phyloP scores from a whole-genome alignment of 2,888 invertebrate species.

The Achlya flavicornis region DNA sequence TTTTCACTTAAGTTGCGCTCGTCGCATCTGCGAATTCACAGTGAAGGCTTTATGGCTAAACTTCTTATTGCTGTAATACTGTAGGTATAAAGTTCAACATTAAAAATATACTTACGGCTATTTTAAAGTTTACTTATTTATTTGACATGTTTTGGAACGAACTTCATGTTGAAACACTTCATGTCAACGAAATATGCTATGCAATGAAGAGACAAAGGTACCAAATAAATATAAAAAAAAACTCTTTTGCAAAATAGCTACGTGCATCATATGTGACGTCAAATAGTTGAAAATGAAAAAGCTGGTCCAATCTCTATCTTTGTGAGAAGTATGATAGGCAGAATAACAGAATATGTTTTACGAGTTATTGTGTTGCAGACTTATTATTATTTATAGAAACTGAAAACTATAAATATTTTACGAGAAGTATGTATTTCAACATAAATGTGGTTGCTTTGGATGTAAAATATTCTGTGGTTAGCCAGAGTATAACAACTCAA shows the following conservation, averaged over 20 bases:
- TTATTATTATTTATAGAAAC: conserved; percentile 24
- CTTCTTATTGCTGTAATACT: conserved; percentile 30
- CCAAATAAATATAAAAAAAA: too few species aligned
- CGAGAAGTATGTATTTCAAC: conserved; percentile 32
- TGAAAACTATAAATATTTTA: conserved; percentile 42
- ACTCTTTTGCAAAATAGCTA: too few species aligned
- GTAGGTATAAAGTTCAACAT: conserved; percentile 8
- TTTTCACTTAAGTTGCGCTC: conserved; percentile 65
- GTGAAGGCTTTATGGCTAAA: conserved; percentile 59
- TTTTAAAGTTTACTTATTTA: conserved; percentile 10
- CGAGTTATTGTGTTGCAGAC: conserved; percentile 7
- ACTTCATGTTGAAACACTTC: too few species aligned
- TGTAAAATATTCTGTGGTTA: conserved; percentile 54
- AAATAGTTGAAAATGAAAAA: neutral
- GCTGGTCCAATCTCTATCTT: neutral
- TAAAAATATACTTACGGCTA: neutral
- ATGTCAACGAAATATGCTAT: too few species aligned
- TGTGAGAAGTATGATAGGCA: neutral
- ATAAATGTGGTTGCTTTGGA: conserved; percentile 40
- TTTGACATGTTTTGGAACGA: neutral
- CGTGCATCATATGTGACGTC: too few species aligned
- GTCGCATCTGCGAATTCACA: conserved; percentile 60
- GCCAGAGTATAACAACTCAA: conserved; percentile 50
- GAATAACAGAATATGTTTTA: neutral
- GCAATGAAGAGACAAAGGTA: too few species aligned